These are phyloP conservation scores for Bombus confusus DNA, from an alignment of 1,140 invertebrate genomes.

Conservation along the genomic window DNA sequence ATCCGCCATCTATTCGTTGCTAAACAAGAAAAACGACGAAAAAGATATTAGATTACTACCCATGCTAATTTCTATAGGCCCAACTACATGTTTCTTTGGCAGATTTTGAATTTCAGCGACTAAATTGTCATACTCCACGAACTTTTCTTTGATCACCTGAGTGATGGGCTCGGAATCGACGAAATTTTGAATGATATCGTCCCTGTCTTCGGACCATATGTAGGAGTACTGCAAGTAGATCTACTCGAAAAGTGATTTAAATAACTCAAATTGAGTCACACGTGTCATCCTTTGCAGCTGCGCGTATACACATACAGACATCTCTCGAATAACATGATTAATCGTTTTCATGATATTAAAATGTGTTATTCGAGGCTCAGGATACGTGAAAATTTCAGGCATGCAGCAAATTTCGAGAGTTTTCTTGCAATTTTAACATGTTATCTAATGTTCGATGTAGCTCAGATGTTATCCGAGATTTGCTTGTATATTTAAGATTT, in stretches of 20 bases:
- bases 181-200: slow-evolving; percentile 87
- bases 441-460: too few relatives aligned
- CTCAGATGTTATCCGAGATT: neutral
- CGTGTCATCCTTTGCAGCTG: neutral
- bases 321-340: neutral
- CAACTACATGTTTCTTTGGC: slow-evolving; percentile 85
- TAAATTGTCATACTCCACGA: slow-evolving; percentile 87
- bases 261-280: neutral
- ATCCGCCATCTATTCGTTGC: too few relatives aligned
- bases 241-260: slow-evolving; percentile 56
- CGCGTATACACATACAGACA: neutral
- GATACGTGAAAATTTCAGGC: too few relatives aligned
- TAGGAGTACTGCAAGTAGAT: slow-evolving; percentile 84
- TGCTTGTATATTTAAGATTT: neutral
- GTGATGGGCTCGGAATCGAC: slow-evolving; percentile 87
- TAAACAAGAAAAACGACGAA: neutral
- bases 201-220: slow-evolving; percentile 88
- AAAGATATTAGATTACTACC: slow-evolving; percentile 75
- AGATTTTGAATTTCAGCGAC: slow-evolving; percentile 86
- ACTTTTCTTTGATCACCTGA: slow-evolving; percentile 89
- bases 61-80: slow-evolving; percentile 87
- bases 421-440: too few relatives aligned
- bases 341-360: neutral
- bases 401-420: too few relatives aligned
- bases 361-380: too few relatives aligned